Base-by-base conservation (phyloP, 2,797 vertebrate genomes). In the Sciaenops ocellatus region DNA sequence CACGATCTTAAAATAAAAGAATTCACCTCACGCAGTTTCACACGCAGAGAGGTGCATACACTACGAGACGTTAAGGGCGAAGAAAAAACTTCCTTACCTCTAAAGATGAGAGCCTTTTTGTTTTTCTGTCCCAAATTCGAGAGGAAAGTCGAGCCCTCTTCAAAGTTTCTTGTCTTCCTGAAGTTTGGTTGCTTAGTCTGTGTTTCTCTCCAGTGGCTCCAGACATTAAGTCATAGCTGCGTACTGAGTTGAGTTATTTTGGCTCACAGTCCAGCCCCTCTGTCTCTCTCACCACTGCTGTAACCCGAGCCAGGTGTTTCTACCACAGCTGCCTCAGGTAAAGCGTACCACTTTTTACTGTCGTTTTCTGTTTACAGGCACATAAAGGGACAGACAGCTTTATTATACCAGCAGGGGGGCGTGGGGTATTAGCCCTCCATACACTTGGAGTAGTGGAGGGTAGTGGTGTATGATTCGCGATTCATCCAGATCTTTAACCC, bases 261-360 rank as follows among this genome's bases (percentile, higher is more conserved):
- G 80, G 82, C 80, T 76, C 68, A 4, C 57, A 89, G 94, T 88
- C 93, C 95, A 81, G 84, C 95, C 94, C 94, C 93, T 81, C 86
- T 47, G 55, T 12, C 69, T 86, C 59, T 20, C 48, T 44, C 34
- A 38, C 34, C 22, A 60, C 74, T 12, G 59, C 82, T 90, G 93
- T 89, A 95, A 96, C 89, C 87, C 79, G 94, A 96, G 52, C 93
- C 93, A 96, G 93, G 92, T 94, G 93, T 87, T 90, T 1, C 30
- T n/a, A 0, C 44, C 64, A 75, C 92, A 89, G 90, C 93, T 93
- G 93, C 87, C 64, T 9, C 91, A 93, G 91, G 93, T 92, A 60
- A 76, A 79, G 22, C 7, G 9, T 5, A 18, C 4, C 68, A 46
- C 20, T 17, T 69, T 52, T 44, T 50, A 22, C 5, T 50, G 28